Conservation (phyloP, 2,797 vertebrate genomes). For the Rhyacichthys aspro region DNA sequence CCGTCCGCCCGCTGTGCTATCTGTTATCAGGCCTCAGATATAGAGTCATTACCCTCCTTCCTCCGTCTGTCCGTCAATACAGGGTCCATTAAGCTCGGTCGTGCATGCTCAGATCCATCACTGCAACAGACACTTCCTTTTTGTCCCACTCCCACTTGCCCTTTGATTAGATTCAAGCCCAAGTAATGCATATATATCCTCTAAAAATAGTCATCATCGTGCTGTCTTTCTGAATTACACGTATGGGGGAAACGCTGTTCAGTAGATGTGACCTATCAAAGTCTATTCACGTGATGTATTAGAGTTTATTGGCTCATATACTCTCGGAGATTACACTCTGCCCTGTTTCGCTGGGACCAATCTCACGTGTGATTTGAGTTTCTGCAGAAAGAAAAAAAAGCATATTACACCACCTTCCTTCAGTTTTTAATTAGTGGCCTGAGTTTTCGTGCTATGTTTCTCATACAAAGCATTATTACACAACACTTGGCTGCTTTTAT, state of each 20-base stretch:
- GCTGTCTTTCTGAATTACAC: conserved; percentile 59
- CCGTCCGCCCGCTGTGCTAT: conserved; percentile 54
- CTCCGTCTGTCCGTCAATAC: conserved; percentile 76
- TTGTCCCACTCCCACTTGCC: conserved; percentile 66
- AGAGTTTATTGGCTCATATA: conserved; percentile 61
- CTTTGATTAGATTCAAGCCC: conserved; percentile 69
- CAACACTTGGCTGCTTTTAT: conserved; percentile 39
- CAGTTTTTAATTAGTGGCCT: conserved; percentile 44
- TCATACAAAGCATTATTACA: conserved; percentile 42
- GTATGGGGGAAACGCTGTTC: conserved; percentile 41
- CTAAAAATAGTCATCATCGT: conserved; percentile 69
- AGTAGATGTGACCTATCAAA: conserved; percentile 56
- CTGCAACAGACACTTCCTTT: conserved; percentile 65
- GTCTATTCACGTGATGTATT: conserved; percentile 68
- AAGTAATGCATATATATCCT: conserved; percentile 59
- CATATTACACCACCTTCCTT: conserved; percentile 15
- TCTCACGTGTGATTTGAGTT: conserved; percentile 48
- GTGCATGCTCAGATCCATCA: conserved; percentile 59
- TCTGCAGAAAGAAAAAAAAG: conserved; percentile 28
- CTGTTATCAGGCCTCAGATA: conserved; percentile 59
- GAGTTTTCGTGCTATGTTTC: conserved; percentile 42
- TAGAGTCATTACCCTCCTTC: conserved; percentile 74
- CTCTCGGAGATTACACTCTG: conserved; percentile 48
- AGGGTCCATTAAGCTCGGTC: conserved; percentile 68
- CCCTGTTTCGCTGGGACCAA: conserved; percentile 18